These are phyloP conservation scores for Cephus nigrinus DNA, from an alignment of 2,888 invertebrate species.

Conservation along the genomic window DNA sequence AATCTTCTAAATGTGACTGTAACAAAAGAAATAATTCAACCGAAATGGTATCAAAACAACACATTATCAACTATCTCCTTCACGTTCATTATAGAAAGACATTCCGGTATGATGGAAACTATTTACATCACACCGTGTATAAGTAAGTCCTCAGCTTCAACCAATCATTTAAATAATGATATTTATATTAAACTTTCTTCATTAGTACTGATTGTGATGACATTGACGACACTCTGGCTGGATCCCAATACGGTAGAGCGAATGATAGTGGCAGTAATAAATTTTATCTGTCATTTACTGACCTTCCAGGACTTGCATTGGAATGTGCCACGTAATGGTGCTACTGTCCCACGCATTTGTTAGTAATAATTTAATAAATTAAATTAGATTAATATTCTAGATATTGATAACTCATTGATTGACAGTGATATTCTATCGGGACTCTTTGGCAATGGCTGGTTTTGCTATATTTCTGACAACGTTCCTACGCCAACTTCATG, in stretches of 20 bases:
- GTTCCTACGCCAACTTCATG: conserved; percentile 44
- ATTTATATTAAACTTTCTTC: conserved; percentile 23
- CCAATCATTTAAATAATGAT: not conserved
- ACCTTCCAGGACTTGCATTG: conserved; percentile 72
- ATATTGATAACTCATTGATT: not conserved
- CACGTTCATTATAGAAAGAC: conserved; percentile 71
- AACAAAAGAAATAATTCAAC: conserved; percentile 68
- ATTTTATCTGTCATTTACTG: conserved; percentile 73
- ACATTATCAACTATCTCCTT: conserved; percentile 74
- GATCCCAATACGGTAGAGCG: conserved; percentile 71
- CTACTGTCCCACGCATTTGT: conserved; percentile 72
- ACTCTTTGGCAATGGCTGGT: conserved; percentile 47
- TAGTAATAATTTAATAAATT: conserved; percentile 38
- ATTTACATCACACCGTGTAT: conserved; percentile 71
- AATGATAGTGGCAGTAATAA: conserved; percentile 70
- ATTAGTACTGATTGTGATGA: conserved; percentile 70
- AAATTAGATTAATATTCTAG: not conserved
- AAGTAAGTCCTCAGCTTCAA: conserved; percentile 44
- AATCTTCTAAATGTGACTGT: conserved; percentile 66
- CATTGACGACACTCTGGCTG: conserved; percentile 71
- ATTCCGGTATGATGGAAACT: conserved; percentile 71
- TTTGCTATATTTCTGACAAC: conserved; percentile 53
- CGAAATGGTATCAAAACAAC: conserved; percentile 69
- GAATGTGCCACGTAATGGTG: conserved; percentile 72
- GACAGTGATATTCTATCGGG: conserved; percentile 50